phyloP scores from a whole-genome alignment of 2,113 vertebrate species.

The Pao palembangensis region DNA sequence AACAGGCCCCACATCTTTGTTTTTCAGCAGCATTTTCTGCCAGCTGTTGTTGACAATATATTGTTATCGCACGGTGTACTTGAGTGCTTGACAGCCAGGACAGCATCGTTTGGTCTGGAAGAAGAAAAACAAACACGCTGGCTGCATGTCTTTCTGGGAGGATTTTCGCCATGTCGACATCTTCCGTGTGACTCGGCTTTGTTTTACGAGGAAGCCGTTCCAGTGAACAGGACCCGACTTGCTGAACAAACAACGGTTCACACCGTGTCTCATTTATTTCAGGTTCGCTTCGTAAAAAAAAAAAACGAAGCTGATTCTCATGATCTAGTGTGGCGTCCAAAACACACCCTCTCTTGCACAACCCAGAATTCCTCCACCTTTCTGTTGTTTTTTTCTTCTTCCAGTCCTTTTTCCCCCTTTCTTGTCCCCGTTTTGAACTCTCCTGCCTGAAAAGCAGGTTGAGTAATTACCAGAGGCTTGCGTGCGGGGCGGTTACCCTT shows the following conservation, averaged over 20 bases:
- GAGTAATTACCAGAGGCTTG: constrained; percentile 57
- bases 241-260: constrained; percentile 47
- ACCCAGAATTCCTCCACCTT: constrained; percentile 20
- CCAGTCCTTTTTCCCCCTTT: constrained; percentile 10
- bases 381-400: constrained; percentile 4
- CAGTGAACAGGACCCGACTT: constrained; percentile 55
- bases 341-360: constrained; percentile 30
- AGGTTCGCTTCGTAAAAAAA: constrained; percentile 46
- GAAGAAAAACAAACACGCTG: constrained; percentile 30
- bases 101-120: constrained; percentile 36
- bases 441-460: constrained; percentile 24
- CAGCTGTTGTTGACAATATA: constrained; percentile 42
- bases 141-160: constrained; percentile 35
- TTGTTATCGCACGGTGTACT: constrained; percentile 42
- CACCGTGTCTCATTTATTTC: constrained; percentile 43
- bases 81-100: constrained; percentile 41
- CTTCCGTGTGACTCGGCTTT: constrained; percentile 37
- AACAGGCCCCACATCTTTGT: constrained; percentile 12
- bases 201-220: constrained; percentile 33
- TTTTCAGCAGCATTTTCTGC: constrained; percentile 27
- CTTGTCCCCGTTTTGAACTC: constrained; percentile 30
- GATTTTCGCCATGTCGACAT: constrained; percentile 37
- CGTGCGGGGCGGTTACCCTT: constrained; percentile 56
- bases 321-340: constrained; percentile 40
- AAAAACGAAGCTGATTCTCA: constrained; percentile 47